Evolutionary conservation across 2,797 vertebrate species (phyloP), one percentile per base, ranked within the genome.

Genomic region (Alcedo atthis): DNA sequence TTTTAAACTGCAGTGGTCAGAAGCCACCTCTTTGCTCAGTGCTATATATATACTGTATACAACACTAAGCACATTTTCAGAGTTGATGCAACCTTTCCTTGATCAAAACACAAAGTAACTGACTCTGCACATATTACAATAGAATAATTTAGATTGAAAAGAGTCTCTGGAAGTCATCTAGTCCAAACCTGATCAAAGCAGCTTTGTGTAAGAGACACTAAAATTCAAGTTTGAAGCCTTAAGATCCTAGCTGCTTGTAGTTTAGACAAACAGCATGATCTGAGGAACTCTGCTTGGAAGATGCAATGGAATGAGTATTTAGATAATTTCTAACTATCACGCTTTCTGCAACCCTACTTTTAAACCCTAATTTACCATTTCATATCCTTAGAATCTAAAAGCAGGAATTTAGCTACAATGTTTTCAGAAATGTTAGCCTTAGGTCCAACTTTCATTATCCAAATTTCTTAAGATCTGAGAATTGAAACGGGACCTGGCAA

Each of bases 81-180:
- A 81, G 59, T 19, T 30, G 20, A 49, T 70, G 22, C 40, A 88
- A 73, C 4, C 28, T 8, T 83, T 46, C 40, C 6, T 30, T 55
- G 58, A 49, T 64, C 69, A 67, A 89, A 85, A 73, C n/a, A 18
- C 58, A 51, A 66, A 81, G 30, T 25, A 76, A 69, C 17, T 57
- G 49, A 46, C 45, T 63, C 61, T 64, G 45, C 35, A 70, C 0
- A 0, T 81, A 37, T 35, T 49, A 74, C 5, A 1, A 43, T 1
- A 30, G 11, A 59, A 24, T 11, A n/a, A 53, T 30, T 76, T 19
- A 17, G 26, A 54, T 6, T 57, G 46, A 12, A 81, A 76, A 32
- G n/a, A 5, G 10, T 35, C 46, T 67, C 73, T 80, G 46, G 22
- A 90, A 84, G 12, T n/a, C 42, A 78, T 5, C 40, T 42, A 35